Evolutionary conservation across 1,140 invertebrate species (phyloP).

Genomic region (Octopus bimaculoides): DNA sequence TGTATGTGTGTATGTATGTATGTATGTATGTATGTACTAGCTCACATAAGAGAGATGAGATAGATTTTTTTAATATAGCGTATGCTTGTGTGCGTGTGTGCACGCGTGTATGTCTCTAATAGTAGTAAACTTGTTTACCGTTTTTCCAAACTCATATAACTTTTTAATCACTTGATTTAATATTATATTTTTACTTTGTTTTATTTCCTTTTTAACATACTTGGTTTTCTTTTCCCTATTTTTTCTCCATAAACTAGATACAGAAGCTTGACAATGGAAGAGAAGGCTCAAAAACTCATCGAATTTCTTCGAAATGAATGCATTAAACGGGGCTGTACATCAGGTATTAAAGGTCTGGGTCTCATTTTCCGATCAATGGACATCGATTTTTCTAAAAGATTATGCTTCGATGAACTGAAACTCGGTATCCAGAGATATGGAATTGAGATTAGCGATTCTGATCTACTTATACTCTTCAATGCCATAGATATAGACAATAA

Average conservation of each 20-base stretch:
- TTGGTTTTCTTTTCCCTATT: not conserved
- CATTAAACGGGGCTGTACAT: conserved; percentile 26
- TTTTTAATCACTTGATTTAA: not conserved
- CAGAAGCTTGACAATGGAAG: conserved; percentile 7
- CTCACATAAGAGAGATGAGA: not conserved
- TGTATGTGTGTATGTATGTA: too few relatives aligned
- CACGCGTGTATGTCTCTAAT: not conserved
- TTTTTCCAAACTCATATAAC: not conserved
- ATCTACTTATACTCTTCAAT: conserved; percentile 38
- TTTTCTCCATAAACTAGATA: conserved; percentile 6
- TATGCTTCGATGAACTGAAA: conserved; percentile 38
- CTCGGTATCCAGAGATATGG: conserved; percentile 36
- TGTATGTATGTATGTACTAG: not conserved
- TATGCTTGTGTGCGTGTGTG: not conserved
- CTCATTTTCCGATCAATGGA: conserved; percentile 43
- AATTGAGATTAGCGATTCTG: conserved; percentile 32
- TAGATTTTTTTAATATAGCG: not conserved
- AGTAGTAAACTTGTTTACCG: not conserved
- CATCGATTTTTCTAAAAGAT: conserved; percentile 43
- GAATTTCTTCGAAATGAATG: conserved; percentile 27
- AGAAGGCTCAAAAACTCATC: conserved; percentile 17
- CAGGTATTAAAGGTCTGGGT: conserved; percentile 39
- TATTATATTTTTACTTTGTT: not conserved
- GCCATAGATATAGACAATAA: conserved; percentile 40
- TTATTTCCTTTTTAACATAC: not conserved